Base-by-base conservation (phyloP, 1,140 invertebrate species). In the Drosophila lini region DNA sequence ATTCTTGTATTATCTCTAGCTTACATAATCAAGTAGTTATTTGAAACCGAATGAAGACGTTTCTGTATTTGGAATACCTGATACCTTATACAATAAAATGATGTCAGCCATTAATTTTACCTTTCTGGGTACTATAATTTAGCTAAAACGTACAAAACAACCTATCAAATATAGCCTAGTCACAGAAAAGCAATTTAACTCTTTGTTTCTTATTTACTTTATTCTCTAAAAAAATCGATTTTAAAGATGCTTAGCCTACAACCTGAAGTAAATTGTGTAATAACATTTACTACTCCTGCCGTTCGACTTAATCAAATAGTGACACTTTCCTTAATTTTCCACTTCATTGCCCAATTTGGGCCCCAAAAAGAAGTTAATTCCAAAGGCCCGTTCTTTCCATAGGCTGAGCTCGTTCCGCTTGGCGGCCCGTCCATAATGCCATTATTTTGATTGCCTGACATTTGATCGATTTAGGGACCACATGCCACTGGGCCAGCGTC, bases 391-490 rank as follows among this genome's bases (percentile, higher is more conserved):
- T 5, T 53, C 28, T 58, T 69, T 57, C 42, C 42, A 47, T 28
- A 41, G 28, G 34, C 36, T 47, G 64, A 40, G 11, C 34, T 28
- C 47, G 25, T 71, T 69, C 67, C 65, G 65, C 36, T 70, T 16
- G 34, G 15, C 19, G 36, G 52, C 63, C 15, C 69, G 73, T 34
- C 50, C 60, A 55, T 74, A 62, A 69, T 56, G 34, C 44, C 61
- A 80, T 70, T 56, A 75, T 50, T 76, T 82, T 53, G 58, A 83
- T 71, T 75, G 60, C 69, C 60, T 44, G 65, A 60, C 40, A 68
- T 78, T 68, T 65, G 56, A 81, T 82, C 63, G 47, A 62, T 57
- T 76, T 31, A 53, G 36, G 11, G 56, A 65, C 56, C 70, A 80
- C 73, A 76, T 65, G 71, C 50, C 13, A 55, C 15, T 59, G 47